Percentiles rank a stretch among this genome's conserved stretches.
Conservation (phyloP, 2,113 vertebrate genomes). For the Oreochromis aureus region DNA sequence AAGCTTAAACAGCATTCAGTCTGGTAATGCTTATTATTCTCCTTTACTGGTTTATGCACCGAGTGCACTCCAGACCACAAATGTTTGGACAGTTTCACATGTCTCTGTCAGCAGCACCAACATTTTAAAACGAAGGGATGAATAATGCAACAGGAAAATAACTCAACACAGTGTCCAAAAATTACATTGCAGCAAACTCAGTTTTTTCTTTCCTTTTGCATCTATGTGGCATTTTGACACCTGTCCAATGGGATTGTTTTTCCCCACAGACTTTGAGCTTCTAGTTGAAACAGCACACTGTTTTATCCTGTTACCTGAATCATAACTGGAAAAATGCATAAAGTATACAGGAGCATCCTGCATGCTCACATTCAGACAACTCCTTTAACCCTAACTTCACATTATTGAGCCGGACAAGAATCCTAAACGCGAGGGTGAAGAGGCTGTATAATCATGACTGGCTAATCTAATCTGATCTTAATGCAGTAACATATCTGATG, state of each 20-base stretch:
- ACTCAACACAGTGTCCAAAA: background rate
- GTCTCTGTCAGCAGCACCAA: background rate
- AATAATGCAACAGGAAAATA: background rate
- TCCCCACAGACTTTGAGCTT: background rate
- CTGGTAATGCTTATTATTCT: background rate
- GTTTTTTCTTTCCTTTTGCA: background rate
- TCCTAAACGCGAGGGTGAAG: rapidly evolving
- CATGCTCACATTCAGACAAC: background rate
- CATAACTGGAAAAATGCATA: background rate
- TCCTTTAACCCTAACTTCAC: background rate
- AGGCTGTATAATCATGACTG: background rate
- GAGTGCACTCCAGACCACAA: background rate
- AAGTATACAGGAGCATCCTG: rapidly evolving
- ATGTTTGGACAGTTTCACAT: background rate
- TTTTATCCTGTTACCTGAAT: background rate
- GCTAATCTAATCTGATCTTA: background rate
- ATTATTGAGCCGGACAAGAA: rapidly evolving
- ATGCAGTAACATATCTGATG: background rate
- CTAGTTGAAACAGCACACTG: background rate
- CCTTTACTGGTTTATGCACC: background rate
- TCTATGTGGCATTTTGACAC: background rate
- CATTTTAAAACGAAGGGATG: background rate
- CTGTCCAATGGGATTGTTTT: background rate
- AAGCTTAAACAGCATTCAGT: rapidly evolving
- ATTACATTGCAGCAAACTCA: background rate